phyloP scores from a whole-genome alignment of 2,888 invertebrate species.

The Herminia tarsipennalis region DNA sequence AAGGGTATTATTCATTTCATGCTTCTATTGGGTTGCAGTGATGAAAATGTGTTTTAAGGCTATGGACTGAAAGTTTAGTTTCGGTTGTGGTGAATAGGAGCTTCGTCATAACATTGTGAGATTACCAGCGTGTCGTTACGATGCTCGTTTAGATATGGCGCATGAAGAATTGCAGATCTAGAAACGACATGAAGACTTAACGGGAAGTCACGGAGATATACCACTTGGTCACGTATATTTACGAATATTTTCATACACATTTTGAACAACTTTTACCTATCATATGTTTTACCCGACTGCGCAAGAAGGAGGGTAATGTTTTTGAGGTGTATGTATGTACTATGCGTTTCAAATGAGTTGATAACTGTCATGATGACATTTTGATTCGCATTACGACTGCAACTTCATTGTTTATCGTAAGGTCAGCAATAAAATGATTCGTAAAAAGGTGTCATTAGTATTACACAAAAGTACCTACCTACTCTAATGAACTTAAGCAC shows the following conservation, averaged over 20 bases:
- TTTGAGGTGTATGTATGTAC: no score
- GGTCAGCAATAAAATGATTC: no score
- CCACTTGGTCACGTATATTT: constrained; percentile 13
- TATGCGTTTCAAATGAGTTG: no score
- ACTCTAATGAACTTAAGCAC: no score
- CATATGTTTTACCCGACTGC: no score
- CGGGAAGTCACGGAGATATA: constrained; percentile 44
- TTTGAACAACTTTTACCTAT: no score
- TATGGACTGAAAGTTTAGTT: constrained; percentile 49
- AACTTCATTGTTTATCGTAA: no score
- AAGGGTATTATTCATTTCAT: constrained; percentile 53
- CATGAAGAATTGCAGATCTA: constrained; percentile 81
- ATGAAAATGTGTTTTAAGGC: constrained; percentile 36
- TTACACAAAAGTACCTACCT: no score
- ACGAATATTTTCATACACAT: constrained; percentile 14
- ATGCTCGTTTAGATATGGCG: constrained; percentile 82
- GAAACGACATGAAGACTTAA: constrained; percentile 62
- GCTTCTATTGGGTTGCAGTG: constrained; percentile 22
- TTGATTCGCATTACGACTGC: no score
- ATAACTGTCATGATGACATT: no score
- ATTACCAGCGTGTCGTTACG: constrained; percentile 81
- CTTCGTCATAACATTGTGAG: constrained; percentile 67
- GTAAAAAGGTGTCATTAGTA: no score
- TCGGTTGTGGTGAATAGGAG: constrained; percentile 35
- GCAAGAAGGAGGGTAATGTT: no score